Evolutionary conservation across 2,888 invertebrate genomes (phyloP).

Genomic region (Bimastos eiseni): DNA sequence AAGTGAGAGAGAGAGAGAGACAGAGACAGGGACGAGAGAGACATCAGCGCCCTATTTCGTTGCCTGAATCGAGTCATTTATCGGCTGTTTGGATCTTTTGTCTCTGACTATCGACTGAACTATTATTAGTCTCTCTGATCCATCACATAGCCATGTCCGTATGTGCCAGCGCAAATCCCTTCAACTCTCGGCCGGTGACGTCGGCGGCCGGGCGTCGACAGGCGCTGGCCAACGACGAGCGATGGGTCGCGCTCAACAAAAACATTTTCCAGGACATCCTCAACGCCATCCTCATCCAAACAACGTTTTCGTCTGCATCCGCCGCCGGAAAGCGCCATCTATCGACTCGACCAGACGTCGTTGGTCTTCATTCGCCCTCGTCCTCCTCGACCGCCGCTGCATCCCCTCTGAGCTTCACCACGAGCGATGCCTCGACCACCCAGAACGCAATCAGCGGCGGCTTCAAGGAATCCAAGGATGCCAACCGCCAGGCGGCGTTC

Average conservation of each 20-base stretch:
- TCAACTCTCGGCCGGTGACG: background rate
- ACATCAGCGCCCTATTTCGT: background rate
- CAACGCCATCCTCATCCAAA: slow-evolving; percentile 22
- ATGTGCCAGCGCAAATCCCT: slow-evolving; percentile 6
- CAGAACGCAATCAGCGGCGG: background rate
- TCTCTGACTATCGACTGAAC: background rate
- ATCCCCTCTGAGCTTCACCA: background rate
- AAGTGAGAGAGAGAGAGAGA: too few relatives aligned
- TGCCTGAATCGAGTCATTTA: slow-evolving; percentile 2
- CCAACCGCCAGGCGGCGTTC: background rate
- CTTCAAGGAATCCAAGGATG: background rate
- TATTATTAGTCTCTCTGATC: background rate
- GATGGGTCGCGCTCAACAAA: slow-evolving; percentile 7
- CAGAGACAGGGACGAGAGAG: too few relatives aligned
- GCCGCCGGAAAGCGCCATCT: background rate
- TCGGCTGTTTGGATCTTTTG: background rate
- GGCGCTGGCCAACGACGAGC: background rate
- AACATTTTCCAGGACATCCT: slow-evolving; percentile 24
- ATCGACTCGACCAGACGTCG: background rate
- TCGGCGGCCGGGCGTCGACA: background rate
- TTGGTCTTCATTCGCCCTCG: background rate
- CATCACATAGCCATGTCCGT: background rate
- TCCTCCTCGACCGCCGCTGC: background rate
- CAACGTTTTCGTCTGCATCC: background rate
- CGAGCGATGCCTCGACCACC: background rate